A percentile compares a stretch with the other conserved stretches of the same genome.
Evolutionary conservation across 2,797 vertebrate species (phyloP).

Genomic region (Orientallactaga sibirica): DNA sequence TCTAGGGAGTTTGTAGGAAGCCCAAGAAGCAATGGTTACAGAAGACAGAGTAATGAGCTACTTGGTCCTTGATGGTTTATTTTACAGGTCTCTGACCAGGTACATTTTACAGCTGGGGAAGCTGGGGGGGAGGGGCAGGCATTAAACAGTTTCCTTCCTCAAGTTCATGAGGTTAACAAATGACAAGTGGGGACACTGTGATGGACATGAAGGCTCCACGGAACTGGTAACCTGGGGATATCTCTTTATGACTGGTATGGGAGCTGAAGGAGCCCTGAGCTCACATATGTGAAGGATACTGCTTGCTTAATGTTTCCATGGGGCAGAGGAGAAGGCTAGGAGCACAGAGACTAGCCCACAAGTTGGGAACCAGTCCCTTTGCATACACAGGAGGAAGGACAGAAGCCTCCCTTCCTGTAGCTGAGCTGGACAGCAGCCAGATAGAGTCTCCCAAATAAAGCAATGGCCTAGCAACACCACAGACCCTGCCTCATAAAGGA

Average conservation of each 20-base stretch:
- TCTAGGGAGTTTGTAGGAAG: not conserved
- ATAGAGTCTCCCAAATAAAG: not conserved
- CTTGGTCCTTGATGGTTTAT: not conserved
- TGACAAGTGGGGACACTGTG: not conserved
- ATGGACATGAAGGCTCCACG: not conserved
- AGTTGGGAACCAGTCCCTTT: not conserved
- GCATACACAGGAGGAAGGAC: not conserved
- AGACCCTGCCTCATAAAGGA: not conserved
- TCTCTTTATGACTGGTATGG: not conserved
- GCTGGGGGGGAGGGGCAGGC: not conserved
- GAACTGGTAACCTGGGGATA: not conserved
- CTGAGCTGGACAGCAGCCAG: not conserved
- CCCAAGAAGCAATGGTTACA: not conserved
- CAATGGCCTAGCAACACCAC: not conserved
- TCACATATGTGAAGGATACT: not conserved
- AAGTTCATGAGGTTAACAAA: not conserved
- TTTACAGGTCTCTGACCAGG: not conserved
- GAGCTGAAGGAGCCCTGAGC: not conserved
- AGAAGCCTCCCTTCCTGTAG: not conserved
- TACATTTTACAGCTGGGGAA: not conserved
- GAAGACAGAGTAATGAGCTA: not conserved
- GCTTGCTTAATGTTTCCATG: not conserved
- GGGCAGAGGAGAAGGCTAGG: not conserved
- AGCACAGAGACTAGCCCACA: not conserved
- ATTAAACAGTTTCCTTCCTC: not conserved